Conservation (phyloP, 53 echinoderm and acorn worm genomes). For the Actinopyga echinites region DNA sequence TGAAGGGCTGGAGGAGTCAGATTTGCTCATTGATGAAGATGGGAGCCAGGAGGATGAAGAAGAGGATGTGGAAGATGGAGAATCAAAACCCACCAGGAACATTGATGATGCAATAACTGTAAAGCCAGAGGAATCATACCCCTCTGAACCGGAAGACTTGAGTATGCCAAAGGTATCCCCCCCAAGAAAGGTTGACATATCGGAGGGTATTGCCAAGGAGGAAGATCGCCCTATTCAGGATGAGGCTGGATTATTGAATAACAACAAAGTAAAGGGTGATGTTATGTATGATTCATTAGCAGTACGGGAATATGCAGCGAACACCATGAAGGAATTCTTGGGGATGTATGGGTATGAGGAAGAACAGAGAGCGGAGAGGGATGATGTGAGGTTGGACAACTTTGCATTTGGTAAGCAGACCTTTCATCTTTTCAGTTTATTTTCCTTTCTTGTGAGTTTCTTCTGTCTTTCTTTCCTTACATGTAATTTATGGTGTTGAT, state of each 20-base stretch:
- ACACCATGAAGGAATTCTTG: slow-evolving; percentile 94
- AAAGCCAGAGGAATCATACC: slow-evolving; percentile 26
- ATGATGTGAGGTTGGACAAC: slow-evolving; percentile 47
- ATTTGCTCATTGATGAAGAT: slow-evolving; percentile 67
- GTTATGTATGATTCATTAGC: slow-evolving; percentile 44
- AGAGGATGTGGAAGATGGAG: background rate
- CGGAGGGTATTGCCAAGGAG: background rate
- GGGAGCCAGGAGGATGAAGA: slow-evolving; percentile 29
- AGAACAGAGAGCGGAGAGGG: slow-evolving; percentile 57
- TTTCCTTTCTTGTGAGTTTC: background rate
- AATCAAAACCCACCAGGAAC: slow-evolving; percentile 3
- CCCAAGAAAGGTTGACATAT: background rate
- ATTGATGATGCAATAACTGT: background rate
- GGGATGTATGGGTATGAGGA: slow-evolving; percentile 95
- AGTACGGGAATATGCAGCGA: slow-evolving; percentile 88
- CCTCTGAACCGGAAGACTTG: slow-evolving; percentile 34
- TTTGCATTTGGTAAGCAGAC: slow-evolving; percentile 23
- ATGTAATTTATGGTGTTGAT: no score
- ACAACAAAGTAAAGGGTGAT: background rate
- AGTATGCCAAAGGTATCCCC: slow-evolving; percentile 35
- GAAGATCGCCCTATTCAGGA: background rate
- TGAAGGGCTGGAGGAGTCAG: slow-evolving; percentile 32
- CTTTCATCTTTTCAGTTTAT: background rate
- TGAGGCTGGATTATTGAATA: background rate
- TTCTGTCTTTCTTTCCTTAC: background rate